Base-by-base conservation (phyloP, 2,888 invertebrate genomes). In the Scaptomyza polygonia region DNA sequence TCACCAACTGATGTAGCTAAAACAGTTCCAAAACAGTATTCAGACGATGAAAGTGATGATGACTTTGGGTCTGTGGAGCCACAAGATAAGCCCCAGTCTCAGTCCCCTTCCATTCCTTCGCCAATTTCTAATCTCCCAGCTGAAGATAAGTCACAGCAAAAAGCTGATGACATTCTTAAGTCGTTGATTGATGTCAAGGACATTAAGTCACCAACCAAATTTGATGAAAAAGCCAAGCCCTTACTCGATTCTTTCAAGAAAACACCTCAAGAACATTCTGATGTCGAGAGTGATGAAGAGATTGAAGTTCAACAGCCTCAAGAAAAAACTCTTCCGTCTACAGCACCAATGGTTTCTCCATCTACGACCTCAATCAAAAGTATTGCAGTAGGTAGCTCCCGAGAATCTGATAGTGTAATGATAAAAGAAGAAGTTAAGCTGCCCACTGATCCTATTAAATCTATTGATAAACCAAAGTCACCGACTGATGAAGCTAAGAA, bases 171-270 rank as follows among this genome's bases (percentile, higher is more conserved):
- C 25, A 16, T 27, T 39, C 12, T 36, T 4, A 36, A 49, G 16
- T 36, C 39, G 14, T 7, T 39, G 0, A 7, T 4, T 39, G 25
- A 49, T 27, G 2, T 12, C 9, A 14, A 27, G 9, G 49, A 49
- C 27, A 36, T 27, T 16, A 52, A 64, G 43, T 47, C 64, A 4
- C 32, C 47, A 12, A 21, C 18, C 32, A 39, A 48, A 25, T 34
- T 34, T n/a, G n/a, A n/a, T 34, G 32, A n/a, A n/a, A n/a, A 34
- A 9, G n/a, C 32, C 3, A 34, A n/a, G n/a, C 5, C 32, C 1
- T 5, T 5, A 34, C 4, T 34, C 12, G 30, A 32, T 32, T 12
- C 12, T 4, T 32, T 4, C 1, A 32, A 3, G 30, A 12, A 32
- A 32, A 3, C 30, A 4, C 12, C 11, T 32, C 0, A 4, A 32